A percentile compares a stretch with the other conserved stretches of the same genome.
Conservation (phyloP, 2,888 invertebrate genomes). For the Onthophagus sagittarius region DNA sequence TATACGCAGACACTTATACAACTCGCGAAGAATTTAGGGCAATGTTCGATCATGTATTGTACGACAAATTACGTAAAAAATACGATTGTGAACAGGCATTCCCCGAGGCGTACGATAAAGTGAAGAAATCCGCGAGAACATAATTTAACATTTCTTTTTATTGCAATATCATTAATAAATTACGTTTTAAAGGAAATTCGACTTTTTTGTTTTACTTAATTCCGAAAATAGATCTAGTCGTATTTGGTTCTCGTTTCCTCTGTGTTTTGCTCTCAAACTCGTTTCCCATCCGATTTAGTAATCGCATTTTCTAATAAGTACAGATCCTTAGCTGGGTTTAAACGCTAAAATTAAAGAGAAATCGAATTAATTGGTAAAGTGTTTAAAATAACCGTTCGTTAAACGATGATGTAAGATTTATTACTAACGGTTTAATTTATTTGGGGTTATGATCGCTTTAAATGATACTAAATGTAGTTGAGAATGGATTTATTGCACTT, state of each 20-base stretch:
- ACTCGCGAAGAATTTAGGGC: constrained; percentile 67
- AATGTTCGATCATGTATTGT: constrained; percentile 78
- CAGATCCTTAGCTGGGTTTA: background rate
- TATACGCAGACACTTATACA: constrained; percentile 78
- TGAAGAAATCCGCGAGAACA: constrained; percentile 20
- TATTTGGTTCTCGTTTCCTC: background rate
- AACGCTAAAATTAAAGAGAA: background rate
- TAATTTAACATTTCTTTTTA: background rate
- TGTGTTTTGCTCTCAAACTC: background rate
- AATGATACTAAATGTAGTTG: too few species aligned
- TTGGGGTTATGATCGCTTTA: too few species aligned
- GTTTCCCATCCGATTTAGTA: background rate
- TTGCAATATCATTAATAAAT: background rate
- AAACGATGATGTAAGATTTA: background rate
- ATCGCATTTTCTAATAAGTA: background rate
- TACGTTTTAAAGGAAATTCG: background rate
- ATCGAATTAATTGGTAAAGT: background rate
- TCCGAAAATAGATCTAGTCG: background rate
- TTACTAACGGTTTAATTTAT: too few species aligned
- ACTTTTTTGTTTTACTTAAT: too few species aligned
- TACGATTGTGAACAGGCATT: constrained; percentile 67
- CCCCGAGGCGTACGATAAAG: constrained; percentile 57
- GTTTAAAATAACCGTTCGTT: background rate
- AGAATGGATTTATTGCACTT: too few species aligned
- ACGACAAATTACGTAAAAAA: constrained; percentile 60